Percentiles rank a stretch among this genome's conserved stretches.
phyloP scores from a whole-genome alignment of 2,797 vertebrate genomes.

The Chaetophractus vellerosus region DNA sequence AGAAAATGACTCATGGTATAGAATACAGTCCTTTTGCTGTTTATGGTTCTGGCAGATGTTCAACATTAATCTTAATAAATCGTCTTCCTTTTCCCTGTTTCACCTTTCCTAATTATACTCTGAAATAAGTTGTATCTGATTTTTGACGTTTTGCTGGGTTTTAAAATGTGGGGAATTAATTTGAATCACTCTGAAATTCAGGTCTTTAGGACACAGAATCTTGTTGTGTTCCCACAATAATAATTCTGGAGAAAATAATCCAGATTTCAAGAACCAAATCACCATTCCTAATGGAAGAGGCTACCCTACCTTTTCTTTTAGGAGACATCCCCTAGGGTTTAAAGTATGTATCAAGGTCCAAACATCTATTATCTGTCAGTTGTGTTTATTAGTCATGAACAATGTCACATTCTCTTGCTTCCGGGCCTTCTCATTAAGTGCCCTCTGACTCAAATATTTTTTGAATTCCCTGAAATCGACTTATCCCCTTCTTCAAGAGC shows the following conservation, averaged over 20 bases:
- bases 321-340: background rate
- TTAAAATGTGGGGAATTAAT: slow-evolving; percentile 44
- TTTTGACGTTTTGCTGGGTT: slow-evolving; percentile 40
- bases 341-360: slow-evolving; percentile 1
- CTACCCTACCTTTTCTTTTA: background rate
- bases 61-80: slow-evolving; percentile 46
- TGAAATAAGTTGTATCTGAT: background rate
- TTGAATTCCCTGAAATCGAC: background rate
- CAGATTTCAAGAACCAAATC: slow-evolving; percentile 25
- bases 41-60: slow-evolving; percentile 33
- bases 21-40: slow-evolving; percentile 23
- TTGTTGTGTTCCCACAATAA: slow-evolving; percentile 11
- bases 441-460: background rate
- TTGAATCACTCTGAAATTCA: slow-evolving; percentile 46
- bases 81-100: slow-evolving; percentile 55
- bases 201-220: slow-evolving; percentile 51
- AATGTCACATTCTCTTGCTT: background rate
- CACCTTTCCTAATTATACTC: slow-evolving; percentile 35
- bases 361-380: background rate
- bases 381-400: background rate
- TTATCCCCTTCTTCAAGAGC: slow-evolving; percentile 1
- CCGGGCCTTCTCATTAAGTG: background rate
- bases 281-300: background rate
- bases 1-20: slow-evolving; percentile 54
- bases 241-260: slow-evolving; percentile 54